These are phyloP conservation scores for Aeoliscus strigatus DNA, from an alignment of 2,797 vertebrate genomes.

Conservation along the genomic window DNA sequence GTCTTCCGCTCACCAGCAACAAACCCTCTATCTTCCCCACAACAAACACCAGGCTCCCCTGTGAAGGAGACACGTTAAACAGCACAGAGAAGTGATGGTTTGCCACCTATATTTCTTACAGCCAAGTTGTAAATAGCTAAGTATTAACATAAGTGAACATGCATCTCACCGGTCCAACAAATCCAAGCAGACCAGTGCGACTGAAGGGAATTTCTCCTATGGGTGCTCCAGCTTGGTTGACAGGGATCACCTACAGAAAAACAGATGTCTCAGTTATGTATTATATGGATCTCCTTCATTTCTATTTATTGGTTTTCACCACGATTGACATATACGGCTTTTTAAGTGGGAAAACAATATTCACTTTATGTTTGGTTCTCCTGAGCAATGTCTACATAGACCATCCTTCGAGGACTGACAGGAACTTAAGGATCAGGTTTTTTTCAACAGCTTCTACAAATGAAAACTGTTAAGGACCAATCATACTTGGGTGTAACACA, in stretches of 20 bases:
- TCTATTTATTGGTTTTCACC: too few relatives aligned
- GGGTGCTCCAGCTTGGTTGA: conserved; percentile 86
- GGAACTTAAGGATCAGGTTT: too few relatives aligned
- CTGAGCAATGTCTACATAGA: too few relatives aligned
- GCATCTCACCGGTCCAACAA: conserved; percentile 88
- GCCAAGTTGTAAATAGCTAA: neutral
- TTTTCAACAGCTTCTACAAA: too few relatives aligned
- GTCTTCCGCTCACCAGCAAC: conserved; percentile 85
- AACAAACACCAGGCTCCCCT: conserved; percentile 96
- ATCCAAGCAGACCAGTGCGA: conserved; percentile 92
- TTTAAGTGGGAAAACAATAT: too few relatives aligned
- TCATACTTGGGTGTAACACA: too few relatives aligned
- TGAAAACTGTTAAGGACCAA: too few relatives aligned
- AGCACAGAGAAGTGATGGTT: neutral
- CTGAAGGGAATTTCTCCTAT: conserved; percentile 89
- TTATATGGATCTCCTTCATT: too few relatives aligned
- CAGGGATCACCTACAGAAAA: conserved; percentile 84
- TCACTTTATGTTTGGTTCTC: too few relatives aligned
- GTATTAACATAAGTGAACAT: neutral
- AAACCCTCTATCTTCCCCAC: conserved; percentile 94
- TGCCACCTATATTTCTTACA: neutral
- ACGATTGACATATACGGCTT: too few relatives aligned
- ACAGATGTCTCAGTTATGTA: neutral
- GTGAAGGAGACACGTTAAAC: conserved; percentile 28
- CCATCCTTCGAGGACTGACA: too few relatives aligned